Evolutionary conservation across 2,113 vertebrate genomes (phyloP).

Genomic region (Otis tarda): DNA sequence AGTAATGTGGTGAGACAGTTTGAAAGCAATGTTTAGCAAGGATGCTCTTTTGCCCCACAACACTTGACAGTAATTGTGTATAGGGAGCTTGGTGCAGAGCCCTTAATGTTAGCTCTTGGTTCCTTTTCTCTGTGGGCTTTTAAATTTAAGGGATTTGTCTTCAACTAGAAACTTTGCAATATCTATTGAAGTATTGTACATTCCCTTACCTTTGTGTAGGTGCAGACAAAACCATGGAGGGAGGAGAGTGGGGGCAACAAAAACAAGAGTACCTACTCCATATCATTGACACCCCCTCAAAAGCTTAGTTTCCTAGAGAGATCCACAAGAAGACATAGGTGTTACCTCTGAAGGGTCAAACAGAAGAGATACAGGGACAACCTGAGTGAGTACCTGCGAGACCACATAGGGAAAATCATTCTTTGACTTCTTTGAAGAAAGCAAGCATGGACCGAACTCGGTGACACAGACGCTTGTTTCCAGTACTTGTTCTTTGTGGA

Average conservation of each 20-base stretch:
- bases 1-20: not conserved
- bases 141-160: not conserved
- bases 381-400: not conserved
- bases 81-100: not conserved
- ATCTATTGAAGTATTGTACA: not conserved
- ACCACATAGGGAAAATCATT: not conserved
- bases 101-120: not conserved
- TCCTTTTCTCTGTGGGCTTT: not conserved
- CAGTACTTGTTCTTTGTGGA: not conserved
- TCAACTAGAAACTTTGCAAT: not conserved
- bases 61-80: not conserved
- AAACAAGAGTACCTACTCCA: accelerated
- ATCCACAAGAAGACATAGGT: not conserved
- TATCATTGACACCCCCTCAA: accelerated
- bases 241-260: accelerated
- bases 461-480: not conserved
- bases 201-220: not conserved
- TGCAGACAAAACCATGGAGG: not conserved
- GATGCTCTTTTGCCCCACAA: not conserved
- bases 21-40: not conserved
- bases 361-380: not conserved
- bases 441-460: not conserved
- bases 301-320: not conserved
- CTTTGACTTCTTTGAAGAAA: not conserved
- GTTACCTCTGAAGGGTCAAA: not conserved